Conservation (phyloP, 2,888 invertebrate species). For the Ditylenchus weischeri region DNA sequence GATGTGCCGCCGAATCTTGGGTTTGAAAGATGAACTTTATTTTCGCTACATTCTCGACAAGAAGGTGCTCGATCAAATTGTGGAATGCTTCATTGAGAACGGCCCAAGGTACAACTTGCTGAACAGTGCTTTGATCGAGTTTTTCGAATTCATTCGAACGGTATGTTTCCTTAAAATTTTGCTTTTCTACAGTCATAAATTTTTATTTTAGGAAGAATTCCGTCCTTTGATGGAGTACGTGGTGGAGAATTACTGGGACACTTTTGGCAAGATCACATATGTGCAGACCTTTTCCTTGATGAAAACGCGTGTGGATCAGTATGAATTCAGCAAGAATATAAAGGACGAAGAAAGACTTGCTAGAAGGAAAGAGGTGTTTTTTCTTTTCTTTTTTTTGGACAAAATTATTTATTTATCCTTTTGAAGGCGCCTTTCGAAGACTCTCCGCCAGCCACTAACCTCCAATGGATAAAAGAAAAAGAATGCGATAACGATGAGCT, state of each 20-base stretch:
- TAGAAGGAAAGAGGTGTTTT: neutral
- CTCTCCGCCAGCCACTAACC: conserved; percentile 7
- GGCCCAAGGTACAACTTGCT: conserved; percentile 96
- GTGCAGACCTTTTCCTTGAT: conserved; percentile 81
- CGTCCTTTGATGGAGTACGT: conserved; percentile 72
- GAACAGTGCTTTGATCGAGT: conserved; percentile 95
- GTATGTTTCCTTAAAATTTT: conserved; percentile 24
- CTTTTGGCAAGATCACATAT: conserved; percentile 89
- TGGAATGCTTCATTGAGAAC: conserved; percentile 91
- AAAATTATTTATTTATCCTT: neutral
- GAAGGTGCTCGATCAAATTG: conserved; percentile 88
- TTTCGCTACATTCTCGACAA: conserved; percentile 91
- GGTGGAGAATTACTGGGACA: conserved; percentile 87
- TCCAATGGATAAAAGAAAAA: conserved; percentile 38
- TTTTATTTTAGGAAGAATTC: conserved; percentile 62
- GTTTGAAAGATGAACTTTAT: conserved; percentile 96
- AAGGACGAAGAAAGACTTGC: neutral
- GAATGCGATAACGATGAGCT: conserved; percentile 50
- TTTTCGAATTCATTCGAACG: conserved; percentile 86
- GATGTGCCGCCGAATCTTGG: conserved; percentile 93
- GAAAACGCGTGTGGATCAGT: conserved; percentile 35
- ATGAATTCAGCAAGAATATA: conserved; percentile 37
- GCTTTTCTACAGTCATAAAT: conserved; percentile 3
- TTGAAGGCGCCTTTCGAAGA: conserved; percentile 13
- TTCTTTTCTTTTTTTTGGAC: conserved; percentile 4